A percentile compares a stretch with the other conserved stretches of the same genome.
These are phyloP conservation scores for Aphis gossypii DNA, from an alignment of 1,140 invertebrate genomes.

Conservation along the genomic window DNA sequence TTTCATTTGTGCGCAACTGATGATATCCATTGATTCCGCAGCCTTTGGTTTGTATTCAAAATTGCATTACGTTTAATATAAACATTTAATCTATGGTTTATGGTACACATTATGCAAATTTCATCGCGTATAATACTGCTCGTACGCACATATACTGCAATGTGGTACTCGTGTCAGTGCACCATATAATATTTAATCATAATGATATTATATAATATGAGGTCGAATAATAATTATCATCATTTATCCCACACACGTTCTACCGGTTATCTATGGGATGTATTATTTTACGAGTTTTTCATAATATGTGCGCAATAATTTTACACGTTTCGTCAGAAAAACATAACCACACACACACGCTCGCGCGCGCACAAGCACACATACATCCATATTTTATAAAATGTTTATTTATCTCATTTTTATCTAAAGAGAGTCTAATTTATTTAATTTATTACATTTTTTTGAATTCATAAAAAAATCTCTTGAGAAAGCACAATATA, in stretches of 20 bases:
- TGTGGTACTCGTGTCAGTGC: background rate
- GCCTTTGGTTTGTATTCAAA: conserved; percentile 36
- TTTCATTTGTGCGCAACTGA: background rate
- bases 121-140: background rate
- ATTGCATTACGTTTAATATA: background rate
- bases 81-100: background rate
- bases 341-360: background rate
- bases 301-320: background rate
- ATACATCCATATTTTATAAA: too few species aligned
- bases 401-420: background rate
- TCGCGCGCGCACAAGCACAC: too few species aligned
- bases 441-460: too few species aligned
- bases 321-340: background rate
- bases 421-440: background rate
- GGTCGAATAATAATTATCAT: background rate
- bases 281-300: background rate
- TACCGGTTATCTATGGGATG: background rate
- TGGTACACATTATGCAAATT: background rate
- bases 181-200: conserved; percentile 8
- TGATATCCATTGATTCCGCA: background rate
- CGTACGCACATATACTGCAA: background rate
- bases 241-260: background rate
- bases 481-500: too few species aligned
- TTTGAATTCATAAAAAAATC: background rate
- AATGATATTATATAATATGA: background rate